Conservation (phyloP, 2,797 vertebrate species). For the Ptychobarbus kaznakovi region DNA sequence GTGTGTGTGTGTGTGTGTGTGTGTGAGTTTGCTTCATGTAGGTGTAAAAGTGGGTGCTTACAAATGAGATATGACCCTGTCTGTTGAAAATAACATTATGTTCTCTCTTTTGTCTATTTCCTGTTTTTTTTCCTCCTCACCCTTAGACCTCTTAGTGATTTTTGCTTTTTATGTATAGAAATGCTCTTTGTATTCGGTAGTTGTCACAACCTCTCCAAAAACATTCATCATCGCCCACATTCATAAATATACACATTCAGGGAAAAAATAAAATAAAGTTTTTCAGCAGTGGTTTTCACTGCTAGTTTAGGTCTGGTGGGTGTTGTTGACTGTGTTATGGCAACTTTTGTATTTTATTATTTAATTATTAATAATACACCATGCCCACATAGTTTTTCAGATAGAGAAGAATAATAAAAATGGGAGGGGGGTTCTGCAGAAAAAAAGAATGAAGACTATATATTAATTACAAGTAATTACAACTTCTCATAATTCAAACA, state of each 20-base stretch:
- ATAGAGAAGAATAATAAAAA: background rate
- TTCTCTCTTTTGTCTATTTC: slow-evolving; percentile 37
- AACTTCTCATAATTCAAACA: background rate
- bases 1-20: background rate
- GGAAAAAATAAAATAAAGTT: background rate
- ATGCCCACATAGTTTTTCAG: background rate
- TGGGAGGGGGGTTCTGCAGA: too few species aligned
- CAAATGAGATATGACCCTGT: slow-evolving; percentile 33
- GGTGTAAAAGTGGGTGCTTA: slow-evolving; percentile 57
- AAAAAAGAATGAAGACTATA: background rate
- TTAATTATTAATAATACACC: background rate
- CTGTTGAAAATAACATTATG: slow-evolving; percentile 49
- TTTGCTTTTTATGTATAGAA: slow-evolving; percentile 41
- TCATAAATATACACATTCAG: slow-evolving; percentile 22
- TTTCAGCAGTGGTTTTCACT: background rate
- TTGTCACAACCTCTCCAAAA: slow-evolving; percentile 24
- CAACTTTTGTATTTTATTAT: background rate
- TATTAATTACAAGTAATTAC: background rate
- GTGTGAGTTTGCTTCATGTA: slow-evolving; percentile 12
- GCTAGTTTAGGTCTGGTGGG: background rate
- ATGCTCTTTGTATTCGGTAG: slow-evolving; percentile 23
- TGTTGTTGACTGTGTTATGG: background rate
- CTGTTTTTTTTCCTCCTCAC: slow-evolving; percentile 21
- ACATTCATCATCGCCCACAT: slow-evolving; percentile 29
- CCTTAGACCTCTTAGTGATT: slow-evolving; percentile 34